Evolutionary conservation across 2,888 invertebrate genomes (phyloP).

Genomic region (Elysia crispata): DNA sequence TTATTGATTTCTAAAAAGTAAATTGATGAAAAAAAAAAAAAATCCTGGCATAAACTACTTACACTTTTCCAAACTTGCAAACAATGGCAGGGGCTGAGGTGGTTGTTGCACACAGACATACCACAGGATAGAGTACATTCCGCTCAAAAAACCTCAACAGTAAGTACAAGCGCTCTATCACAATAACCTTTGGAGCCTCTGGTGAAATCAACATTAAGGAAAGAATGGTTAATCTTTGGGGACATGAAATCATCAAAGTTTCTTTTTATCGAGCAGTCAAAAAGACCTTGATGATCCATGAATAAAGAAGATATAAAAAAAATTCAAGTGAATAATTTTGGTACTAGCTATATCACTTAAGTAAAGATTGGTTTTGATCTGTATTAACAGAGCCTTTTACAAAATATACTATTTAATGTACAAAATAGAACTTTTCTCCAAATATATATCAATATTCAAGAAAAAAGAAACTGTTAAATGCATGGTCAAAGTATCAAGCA

Average conservation of each 20-base stretch:
- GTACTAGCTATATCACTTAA: no score
- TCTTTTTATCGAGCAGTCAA: no score
- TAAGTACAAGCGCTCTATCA: constrained; percentile 95
- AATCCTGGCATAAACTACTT: constrained; percentile 56
- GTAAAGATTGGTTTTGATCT: no score
- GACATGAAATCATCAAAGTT: no score
- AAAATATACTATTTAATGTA: no score
- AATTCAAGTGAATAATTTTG: no score
- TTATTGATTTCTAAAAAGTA: neutral
- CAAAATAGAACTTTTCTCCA: no score
- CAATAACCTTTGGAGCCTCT: constrained; percentile 93
- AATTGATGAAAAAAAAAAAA: neutral
- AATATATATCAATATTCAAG: neutral
- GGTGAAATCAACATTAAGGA: constrained; percentile 22
- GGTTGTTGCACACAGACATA: constrained; percentile 92
- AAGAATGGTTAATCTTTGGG: no score
- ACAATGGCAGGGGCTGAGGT: constrained; percentile 88
- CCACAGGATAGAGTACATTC: constrained; percentile 92
- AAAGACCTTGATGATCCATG: no score
- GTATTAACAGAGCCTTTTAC: no score
- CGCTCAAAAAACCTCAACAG: constrained; percentile 93
- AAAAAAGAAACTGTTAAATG: neutral
- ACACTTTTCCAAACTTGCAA: constrained; percentile 84
- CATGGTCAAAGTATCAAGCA: neutral
- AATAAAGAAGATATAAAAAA: no score